Base-by-base conservation (phyloP, 1,140 invertebrate species). In the Anastrepha obliqua region DNA sequence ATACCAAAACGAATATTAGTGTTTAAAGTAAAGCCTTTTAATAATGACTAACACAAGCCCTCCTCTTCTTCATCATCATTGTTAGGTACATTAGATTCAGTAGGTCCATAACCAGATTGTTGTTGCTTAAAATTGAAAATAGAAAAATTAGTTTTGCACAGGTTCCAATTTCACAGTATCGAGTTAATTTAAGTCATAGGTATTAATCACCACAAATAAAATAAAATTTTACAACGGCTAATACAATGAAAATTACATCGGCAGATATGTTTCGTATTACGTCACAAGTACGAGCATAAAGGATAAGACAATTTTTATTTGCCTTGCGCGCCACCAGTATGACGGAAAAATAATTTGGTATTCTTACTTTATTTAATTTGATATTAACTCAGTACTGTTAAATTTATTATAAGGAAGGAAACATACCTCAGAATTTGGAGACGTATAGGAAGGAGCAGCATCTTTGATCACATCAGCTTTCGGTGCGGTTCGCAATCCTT, bases 391-490 rank as follows among this genome's bases (percentile, higher is more conserved):
- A 29, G 17, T 55, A 55, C 1, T 55, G 51, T 8, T 7, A 59
- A 29, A 55, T 59, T 65, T 44, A 17, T 70, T 87, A 9, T 65
- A 20, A 5, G 7, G 5, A 29, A 20, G 20, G 17, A n/a, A 13
- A 89, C 87, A 78, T 88, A 92, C 86, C 90, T 89, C 89, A 86
- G 95, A 93, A 89, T 94, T 95, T 64, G 95, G 94, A 67, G 96
- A 96, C 86, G 96, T 95, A 90, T 96, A 96, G 2, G 96, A 96
- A 39, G 96, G 95, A 29, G 96, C 96, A 13, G 96, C 96, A 91
- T 96, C 96, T 90, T 96, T 95, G 87, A 95, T 92, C 29, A 96
- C 94, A 88, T 94, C 94, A 60, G 95, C 94, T 86, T 95, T 96
- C 7, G 95, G 95, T 2, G 94, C 93, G 9, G 94, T 93, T 65